Evolutionary conservation across 2,113 vertebrate species (phyloP).

Genomic region (Cottus gobio): DNA sequence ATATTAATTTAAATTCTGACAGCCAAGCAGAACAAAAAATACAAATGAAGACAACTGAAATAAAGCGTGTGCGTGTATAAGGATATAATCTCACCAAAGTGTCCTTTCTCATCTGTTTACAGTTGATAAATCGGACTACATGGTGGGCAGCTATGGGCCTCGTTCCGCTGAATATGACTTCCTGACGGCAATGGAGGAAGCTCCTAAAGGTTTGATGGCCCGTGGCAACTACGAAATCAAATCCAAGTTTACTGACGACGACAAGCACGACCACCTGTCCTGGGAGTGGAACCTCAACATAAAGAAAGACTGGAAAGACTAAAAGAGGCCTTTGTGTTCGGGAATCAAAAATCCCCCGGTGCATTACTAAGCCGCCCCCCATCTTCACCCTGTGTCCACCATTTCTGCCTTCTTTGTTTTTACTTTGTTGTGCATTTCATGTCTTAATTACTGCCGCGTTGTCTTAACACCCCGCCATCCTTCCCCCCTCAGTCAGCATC

Average conservation of each 20-base stretch:
- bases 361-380: conserved; percentile 20
- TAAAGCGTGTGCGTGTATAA: background rate
- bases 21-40: background rate
- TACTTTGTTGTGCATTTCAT: conserved; percentile 57
- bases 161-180: conserved; percentile 90
- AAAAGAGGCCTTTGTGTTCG: conserved; percentile 70
- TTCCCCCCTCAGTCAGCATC: conserved; percentile 18
- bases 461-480: conserved; percentile 37
- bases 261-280: conserved; percentile 93
- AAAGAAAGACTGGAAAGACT: conserved; percentile 97
- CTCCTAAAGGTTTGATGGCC: conserved; percentile 91
- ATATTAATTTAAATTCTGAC: too few relatives aligned
- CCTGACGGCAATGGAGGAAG: conserved; percentile 91
- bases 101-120: background rate
- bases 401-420: conserved; percentile 65
- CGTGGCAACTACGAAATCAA: conserved; percentile 93
- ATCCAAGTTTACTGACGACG: conserved; percentile 95
- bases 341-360: conserved; percentile 11
- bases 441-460: conserved; percentile 53
- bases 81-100: background rate
- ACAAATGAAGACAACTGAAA: too few relatives aligned
- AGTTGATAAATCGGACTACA: conserved; percentile 96
- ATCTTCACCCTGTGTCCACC: conserved; percentile 30
- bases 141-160: conserved; percentile 97
- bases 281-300: conserved; percentile 98